Base-by-base conservation (phyloP, 2,888 invertebrate genomes). In the Cordilura impudica region DNA sequence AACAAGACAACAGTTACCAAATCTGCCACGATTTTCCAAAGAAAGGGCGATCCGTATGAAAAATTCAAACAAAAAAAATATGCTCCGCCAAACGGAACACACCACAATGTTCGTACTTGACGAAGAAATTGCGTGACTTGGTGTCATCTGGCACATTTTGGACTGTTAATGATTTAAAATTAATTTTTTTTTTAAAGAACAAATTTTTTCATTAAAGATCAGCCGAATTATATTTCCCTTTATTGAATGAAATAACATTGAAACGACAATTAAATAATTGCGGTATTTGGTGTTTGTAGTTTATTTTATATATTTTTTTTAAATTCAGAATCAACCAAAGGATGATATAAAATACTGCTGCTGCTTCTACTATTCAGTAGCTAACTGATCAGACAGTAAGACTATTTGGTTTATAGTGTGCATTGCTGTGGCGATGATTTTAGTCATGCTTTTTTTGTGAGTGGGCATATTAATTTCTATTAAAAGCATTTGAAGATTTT, bases 401-500 rank as follows among this genome's bases (percentile, higher is more conserved):
- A 61, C 53, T 29, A 26, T 69, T 63, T 61, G 54, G 47, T 56
- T 63, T 63, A 53, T 67, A 4, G 45, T 19, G 8, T 19, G 18
- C 23, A 31, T 45, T 45, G 16, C 19, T 43, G 21, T 31, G n/a
- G 45, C 29, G n/a, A 1, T 43, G 6, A 31, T 31, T 53, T 60
- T 60, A 63, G 63, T 74, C 21, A 47, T 72, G n/a, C n/a, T n/a
- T 56, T 75, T 75, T 29, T 26, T 61, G 12, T 70, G 69, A 56
- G 69, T 54, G 69, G 69, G 39, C 47, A 63, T 82, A 69, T 81
- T 79, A 82, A 82, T 83, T 82, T 72, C 66, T 76, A 74, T 77
- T 66, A 67, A 81, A 76, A 56, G 78, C 66, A 78, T 72, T 78
- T 75, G 77, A 81, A 81, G 79, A 82, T 83, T 81, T n/a, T 81